Base-by-base conservation (phyloP, 2,888 invertebrate genomes). In the Syrphus vitripennis region DNA sequence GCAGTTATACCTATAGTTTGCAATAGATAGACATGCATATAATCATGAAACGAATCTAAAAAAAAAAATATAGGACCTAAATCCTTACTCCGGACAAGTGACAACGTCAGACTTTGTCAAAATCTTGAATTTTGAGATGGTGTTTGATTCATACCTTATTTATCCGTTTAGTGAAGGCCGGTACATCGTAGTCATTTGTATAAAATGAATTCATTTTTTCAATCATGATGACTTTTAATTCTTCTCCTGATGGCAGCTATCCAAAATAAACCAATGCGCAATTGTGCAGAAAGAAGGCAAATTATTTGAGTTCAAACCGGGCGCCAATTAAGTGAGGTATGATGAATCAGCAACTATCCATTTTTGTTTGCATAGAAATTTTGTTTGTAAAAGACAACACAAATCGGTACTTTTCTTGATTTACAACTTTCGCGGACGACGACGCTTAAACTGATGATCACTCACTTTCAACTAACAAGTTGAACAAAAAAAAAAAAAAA, bases 161-260 rank as follows among this genome's bases (percentile, higher is more conserved):
- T 76, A 89, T 90, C 88, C 90, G 90, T 82, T 91, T 88, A 34
- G 91, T 89, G 83, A 90, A 89, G 50, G 65, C 78, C 50, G 91
- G 91, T 59, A 91, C 92, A 87, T 91, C 91, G 76, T 91, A 91
- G 89, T 91, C 92, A 87, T 89, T 88, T 29, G 90, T 88, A 78
- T 89, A 91, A 87, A 88, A 90, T 65, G 87, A 71, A 84, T 79
- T 90, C 83, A 89, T 86, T 88, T 90, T 91, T 83, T 91, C 91
- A 89, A 91, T 88, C 91, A 91, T 91, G 84, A 87, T 89, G 83
- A 72, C 29, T 40, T 42, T 29, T 50, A 1, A 65, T n/a, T 50
- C 48, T 65, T 34, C 29, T 63, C 21, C 53, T n/a, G 12, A 24
- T 61, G 45, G 2, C 34, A 53, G 40, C 12, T 63, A 61, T 69